Evolutionary conservation across 1,140 invertebrate species (phyloP), one percentile per base, ranked within the genome.

Genomic region (Dendrolimus punctatus): DNA sequence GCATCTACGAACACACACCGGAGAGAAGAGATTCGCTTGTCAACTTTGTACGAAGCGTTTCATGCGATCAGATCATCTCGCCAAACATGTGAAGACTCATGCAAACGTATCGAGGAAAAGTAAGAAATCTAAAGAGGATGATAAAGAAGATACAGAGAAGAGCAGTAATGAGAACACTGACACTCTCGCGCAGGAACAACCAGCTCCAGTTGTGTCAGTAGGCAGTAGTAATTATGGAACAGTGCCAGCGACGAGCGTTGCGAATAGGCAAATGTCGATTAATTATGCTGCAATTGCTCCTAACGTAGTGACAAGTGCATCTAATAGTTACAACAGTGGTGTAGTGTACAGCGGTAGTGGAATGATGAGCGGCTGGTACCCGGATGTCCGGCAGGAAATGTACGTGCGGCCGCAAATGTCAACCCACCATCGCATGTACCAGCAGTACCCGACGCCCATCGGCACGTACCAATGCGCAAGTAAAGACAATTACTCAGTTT

Each of bases 21-120:
- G 95, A 0, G 93, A 95, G 58, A 95, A 96, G 53, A 89, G 94
- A 2, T 95, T 95, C 72, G 87, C 89, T 2, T 96, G 95, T 70
- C 83, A 87, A 2, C 88, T 91, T 4, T 96, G 95, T 68, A 88
- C 88, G 4, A 96, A 96, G 71, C 85, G 92, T 36, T 96, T 96
- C 72, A 94, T 93, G 81, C 87, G 95, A 9, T 95, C 94, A 37
- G 95, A 96, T 74, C 95, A 96, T 74, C 84, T 96, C 0, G 92
- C 92, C 6, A 96, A 96, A 80, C 95, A 96, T 75, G 88, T 93
- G 40, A 95, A 95, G 64, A 95, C 94, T 0, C 94, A 96, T 59
- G 90, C 90, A 36, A 93, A 91, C 43, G 81, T 83, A 23, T 87
- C 88, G n/a, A 80, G 71, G 40, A 90, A 89, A 51, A 75, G 58